phyloP scores from a whole-genome alignment of 2,888 invertebrate species.

The Elysia crispata region DNA sequence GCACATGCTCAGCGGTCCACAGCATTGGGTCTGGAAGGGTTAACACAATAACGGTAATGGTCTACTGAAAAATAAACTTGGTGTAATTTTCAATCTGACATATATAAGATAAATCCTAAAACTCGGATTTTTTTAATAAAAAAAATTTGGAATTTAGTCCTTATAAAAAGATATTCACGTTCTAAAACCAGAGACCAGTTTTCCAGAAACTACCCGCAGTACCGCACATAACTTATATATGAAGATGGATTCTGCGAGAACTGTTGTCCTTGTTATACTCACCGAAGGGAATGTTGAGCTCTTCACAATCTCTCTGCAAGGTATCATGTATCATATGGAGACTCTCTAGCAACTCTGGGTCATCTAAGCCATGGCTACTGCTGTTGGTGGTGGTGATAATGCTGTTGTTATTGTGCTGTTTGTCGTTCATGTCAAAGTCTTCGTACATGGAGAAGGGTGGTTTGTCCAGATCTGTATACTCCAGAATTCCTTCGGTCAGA shows the following conservation, averaged over 20 bases:
- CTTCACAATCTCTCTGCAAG: slow-evolving; percentile 32
- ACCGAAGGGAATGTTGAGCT: slow-evolving; percentile 33
- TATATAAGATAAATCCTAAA: too few relatives aligned
- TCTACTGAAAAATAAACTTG: too few relatives aligned
- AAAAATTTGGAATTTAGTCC: too few relatives aligned
- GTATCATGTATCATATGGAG: slow-evolving; percentile 20
- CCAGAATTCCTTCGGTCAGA: background rate
- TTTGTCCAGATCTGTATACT: slow-evolving; percentile 35
- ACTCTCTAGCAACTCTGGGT: background rate
- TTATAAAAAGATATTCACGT: too few relatives aligned
- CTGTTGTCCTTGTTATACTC: background rate
- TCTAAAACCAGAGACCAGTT: too few relatives aligned
- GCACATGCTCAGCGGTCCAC: slow-evolving; percentile 41
- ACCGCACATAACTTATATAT: too few relatives aligned
- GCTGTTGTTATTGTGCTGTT: background rate
- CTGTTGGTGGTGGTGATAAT: background rate
- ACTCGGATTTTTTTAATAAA: too few relatives aligned
- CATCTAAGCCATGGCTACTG: slow-evolving; percentile 20
- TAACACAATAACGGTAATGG: too few relatives aligned
- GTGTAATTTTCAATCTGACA: too few relatives aligned
- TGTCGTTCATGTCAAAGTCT: background rate
- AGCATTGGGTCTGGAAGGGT: slow-evolving; percentile 40
- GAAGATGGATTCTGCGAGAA: too few relatives aligned
- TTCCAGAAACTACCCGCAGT: too few relatives aligned
- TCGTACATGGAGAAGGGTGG: slow-evolving; percentile 21